Conservation (phyloP, 2,888 invertebrate genomes). For the Diplolepis rosae region DNA sequence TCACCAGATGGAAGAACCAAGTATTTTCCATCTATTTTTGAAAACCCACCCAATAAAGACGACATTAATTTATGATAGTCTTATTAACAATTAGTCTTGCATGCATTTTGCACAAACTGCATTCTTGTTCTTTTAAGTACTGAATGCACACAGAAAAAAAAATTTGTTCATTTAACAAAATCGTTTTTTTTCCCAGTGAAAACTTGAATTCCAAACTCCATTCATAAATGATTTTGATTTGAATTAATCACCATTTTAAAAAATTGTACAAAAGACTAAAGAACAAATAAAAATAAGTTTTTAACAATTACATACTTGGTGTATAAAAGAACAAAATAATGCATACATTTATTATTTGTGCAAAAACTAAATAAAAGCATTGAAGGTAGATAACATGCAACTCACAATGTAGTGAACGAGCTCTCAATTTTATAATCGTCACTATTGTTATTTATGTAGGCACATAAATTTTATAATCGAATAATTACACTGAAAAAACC, state of each 20-base stretch:
- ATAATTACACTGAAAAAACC: not conserved
- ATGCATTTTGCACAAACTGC: not conserved
- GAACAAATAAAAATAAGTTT: no score
- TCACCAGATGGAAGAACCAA: constrained; percentile 95
- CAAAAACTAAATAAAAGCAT: no score
- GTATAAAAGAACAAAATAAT: no score
- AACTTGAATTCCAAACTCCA: no score
- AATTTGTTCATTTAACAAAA: no score
- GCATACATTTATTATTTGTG: no score
- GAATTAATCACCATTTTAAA: no score
- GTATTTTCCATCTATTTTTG: constrained; percentile 90
- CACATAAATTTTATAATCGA: not conserved
- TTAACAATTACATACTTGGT: no score
- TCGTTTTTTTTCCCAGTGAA: no score
- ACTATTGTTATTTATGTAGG: not conserved
- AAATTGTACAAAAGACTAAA: no score
- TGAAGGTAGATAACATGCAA: not conserved
- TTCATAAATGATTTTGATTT: no score
- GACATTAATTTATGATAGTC: not conserved
- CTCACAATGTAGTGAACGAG: not conserved
- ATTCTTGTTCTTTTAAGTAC: not conserved
- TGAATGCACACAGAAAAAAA: not conserved
- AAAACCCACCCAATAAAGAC: constrained; percentile 1
- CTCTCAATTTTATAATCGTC: not conserved
- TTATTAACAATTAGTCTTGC: not conserved